Evolutionary conservation across 2,888 invertebrate genomes (phyloP), one percentile per base, ranked within the genome.

Genomic region (Eupithecia exiguata): DNA sequence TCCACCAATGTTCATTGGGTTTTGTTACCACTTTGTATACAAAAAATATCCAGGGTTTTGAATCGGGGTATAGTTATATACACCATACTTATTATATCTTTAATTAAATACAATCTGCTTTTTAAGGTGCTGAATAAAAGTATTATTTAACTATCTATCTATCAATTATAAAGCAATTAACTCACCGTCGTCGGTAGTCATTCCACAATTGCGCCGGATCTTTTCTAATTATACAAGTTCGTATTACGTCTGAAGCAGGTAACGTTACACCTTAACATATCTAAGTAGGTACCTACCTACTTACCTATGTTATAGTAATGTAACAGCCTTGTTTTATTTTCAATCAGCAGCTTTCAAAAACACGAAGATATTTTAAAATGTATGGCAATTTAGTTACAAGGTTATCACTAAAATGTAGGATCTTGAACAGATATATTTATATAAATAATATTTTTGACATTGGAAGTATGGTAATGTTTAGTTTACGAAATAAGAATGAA

Each of bases 331-430:
- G 76, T 12, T 61, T 58, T 40, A 61, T 69, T 30, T 58, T 30
- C n/a, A 73, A 72, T 71, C 68, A 62, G 68, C 73, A 30, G 77
- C 77, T 76, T 79, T 79, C 75, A 75, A 77, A 74, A 68, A 65
- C 38, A 10, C 43, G 43, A n/a, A 30, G 5, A 38, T 38, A 6
- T 5, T 38, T 58, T 49, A 0, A 49, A 62, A 38, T 58, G 35
- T 9, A 35, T 46, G 25, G 25, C 66, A 21, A 6, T 66, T 65
- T 36, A 5, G 18, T 36, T 10, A n/a, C 66, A 25, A 40, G 40
- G 40, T 66, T 21, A 43, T 35, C 3, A 18, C 16, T 14, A 14
- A 40, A 40, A 38, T 65, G 14, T 10, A 21, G 12, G 7, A 21
- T n/a, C 5, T 53, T 53, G 21, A 25, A 58, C 25, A 58, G 21